Evolutionary conservation across 2,797 vertebrate species (phyloP), one percentile per base, ranked within the genome.

Genomic region (Heterohyrax brucei): DNA sequence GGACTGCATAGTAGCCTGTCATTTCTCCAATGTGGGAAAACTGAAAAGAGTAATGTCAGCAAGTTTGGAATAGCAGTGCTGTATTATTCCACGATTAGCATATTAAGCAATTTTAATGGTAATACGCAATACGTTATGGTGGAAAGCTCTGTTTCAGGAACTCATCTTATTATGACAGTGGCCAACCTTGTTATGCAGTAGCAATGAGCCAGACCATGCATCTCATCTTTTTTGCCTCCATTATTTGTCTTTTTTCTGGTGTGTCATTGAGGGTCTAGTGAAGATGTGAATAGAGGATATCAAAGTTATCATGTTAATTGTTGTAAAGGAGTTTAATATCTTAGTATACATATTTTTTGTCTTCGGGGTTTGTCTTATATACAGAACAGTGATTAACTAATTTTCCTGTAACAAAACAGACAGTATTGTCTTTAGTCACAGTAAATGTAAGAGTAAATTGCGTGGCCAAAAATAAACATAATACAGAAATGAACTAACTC

Each of bases 351-450:
- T 33, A n/a, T 21, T 10, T 50, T 76, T 96, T 82, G 53, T 16
- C 22, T 87, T 77, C 26, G 10, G 86, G 6, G 26, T 87, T 50
- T 75, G n/a, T 77, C 89, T 96, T 56, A 44, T 92, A 7, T 18
- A 85, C n/a, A 93, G 93, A 53, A 68, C 87, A 56, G 64, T 84
- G 33, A 87, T 92, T 24, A 86, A 86, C 8, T 88, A 79, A 89
- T 95, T 95, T 77, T 87, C 10, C 3, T 28, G n/a, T 72, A 66
- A 85, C 72, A 78, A 83, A 50, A 44, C 9, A 91, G 44, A 1
- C 79, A 48, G 48, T 76, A 59, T 66, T 92, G 19, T 78, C 39
- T 86, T 93, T 95, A 87, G 39, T 80, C 8, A 61, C 18, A 72
- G 19, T 78, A 53, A 19, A 9, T 84, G 61, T 70, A 44, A 48